Base-by-base conservation (phyloP, 2,797 vertebrate genomes). In the Kryptopterus vitreolus region DNA sequence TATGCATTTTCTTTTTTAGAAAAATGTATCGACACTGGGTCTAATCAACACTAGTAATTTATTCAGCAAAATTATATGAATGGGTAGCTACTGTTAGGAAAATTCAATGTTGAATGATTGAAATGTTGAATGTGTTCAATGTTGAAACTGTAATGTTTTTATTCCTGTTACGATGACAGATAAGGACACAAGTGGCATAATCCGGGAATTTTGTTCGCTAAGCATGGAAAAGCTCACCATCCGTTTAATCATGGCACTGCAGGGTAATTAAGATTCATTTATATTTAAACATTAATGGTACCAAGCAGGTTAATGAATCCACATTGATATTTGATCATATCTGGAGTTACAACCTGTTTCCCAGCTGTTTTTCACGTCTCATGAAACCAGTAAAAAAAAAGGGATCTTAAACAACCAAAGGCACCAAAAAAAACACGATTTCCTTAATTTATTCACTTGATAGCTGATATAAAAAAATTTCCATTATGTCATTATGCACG, bases 241-340 rank as follows among this genome's bases (percentile, higher is more conserved):
- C 43, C 50, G 55, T 33, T 72, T 33, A 33, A 35, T 33, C 6
- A 53, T 15, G n/a, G 10, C 50, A 72, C 31, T 20, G 9, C 5
- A 53, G 3, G 20, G 9, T 70, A 70, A 33, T 31, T 31, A 52
- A 29, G 48, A 52, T 31, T 70, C n/a, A 55, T 71, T 22, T 52
- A 72, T 53, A 31, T 62, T 62, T 72, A 53, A 79, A 63, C 46
- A 63, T 8, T 71, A 71, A 53, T 73, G 22, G 38, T 29, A 66
- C 65, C 48, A 74, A 31, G 13, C 26, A 20, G 12, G 8, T 35
- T 65, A 46, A 74, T 43, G 12, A 74, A 29, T 65, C 24, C 65
- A 3, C 48, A 43, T 43, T 10, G 7, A 43, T 8, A 72, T 72
- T 16, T n/a, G 2, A 31, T 22, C 24, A 55, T 46, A 9, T 57